Conservation (phyloP, 1,140 invertebrate species). For the Musca vetustissima region DNA sequence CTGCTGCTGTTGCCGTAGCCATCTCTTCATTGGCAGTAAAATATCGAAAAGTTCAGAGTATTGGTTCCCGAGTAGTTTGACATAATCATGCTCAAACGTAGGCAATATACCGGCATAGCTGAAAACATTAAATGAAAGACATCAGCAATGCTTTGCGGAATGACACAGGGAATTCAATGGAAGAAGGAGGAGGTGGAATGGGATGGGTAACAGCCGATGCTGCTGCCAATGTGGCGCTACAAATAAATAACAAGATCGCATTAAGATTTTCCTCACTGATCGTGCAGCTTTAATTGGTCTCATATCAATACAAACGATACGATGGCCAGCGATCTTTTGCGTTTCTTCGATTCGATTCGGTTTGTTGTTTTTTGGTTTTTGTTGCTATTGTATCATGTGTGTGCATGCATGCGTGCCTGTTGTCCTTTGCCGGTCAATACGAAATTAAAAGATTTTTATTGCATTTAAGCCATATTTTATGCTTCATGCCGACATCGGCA, state of each 20-base stretch:
- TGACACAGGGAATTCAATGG: too few species aligned
- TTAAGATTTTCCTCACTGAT: conserved; percentile 24
- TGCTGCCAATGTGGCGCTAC: conserved; percentile 20
- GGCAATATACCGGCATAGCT: background rate
- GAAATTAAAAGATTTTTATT: background rate
- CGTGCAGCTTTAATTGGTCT: conserved; percentile 24
- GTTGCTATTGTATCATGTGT: too few species aligned
- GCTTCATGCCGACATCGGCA: too few species aligned
- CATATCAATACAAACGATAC: conserved; percentile 15
- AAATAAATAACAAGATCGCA: conserved; percentile 21
- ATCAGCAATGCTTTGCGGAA: background rate
- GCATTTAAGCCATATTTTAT: conserved; percentile 1
- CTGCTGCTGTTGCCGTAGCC: too few species aligned
- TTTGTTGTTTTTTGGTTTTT: background rate
- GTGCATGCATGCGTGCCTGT: background rate
- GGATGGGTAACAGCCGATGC: background rate
- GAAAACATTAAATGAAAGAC: background rate
- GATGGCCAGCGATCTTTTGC: too few species aligned
- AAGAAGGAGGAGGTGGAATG: background rate
- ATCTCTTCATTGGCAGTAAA: too few species aligned
- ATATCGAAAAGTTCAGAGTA: too few species aligned
- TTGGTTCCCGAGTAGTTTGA: background rate
- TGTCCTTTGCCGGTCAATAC: background rate
- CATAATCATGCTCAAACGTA: background rate
- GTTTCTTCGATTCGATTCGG: too few species aligned